These are phyloP conservation scores for Macrochelys suwanniensis DNA, from an alignment of 2,797 vertebrate genomes.

Conservation along the genomic window DNA sequence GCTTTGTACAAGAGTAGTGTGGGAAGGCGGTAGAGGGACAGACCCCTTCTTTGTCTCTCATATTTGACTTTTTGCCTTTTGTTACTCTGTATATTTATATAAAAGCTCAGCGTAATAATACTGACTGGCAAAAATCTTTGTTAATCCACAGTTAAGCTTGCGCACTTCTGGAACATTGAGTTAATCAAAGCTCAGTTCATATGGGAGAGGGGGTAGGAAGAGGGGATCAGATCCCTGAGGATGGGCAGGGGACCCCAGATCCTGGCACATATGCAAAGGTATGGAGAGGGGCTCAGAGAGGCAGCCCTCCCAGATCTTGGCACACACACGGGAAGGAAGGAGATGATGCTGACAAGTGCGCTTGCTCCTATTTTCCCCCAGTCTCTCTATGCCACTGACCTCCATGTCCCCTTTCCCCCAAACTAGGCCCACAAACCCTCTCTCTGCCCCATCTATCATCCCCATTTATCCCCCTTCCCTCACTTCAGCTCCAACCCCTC, in stretches of 20 bases:
- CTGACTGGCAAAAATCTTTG: no score
- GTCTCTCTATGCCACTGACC: neutral
- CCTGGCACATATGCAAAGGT: no score
- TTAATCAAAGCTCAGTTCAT: neutral
- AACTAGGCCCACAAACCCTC: neutral
- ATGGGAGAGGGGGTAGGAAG: neutral
- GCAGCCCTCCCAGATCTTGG: neutral
- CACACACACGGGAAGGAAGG: neutral
- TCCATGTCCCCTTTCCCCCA: neutral
- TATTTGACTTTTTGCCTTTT: neutral
- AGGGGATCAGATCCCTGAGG: no score
- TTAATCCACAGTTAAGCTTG: neutral
- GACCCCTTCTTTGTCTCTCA: neutral
- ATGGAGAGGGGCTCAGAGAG: no score
- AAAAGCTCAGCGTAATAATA: neutral
- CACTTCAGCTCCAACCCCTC: neutral
- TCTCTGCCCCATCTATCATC: neutral
- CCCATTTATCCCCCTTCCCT: neutral
- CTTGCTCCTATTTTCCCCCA: neutral
- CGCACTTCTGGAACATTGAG: neutral
- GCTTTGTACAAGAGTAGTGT: neutral
- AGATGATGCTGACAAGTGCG: neutral
- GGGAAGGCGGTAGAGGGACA: neutral
- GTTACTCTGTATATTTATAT: neutral
- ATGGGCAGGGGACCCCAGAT: neutral